phyloP scores from a whole-genome alignment of 2,888 invertebrate genomes.

The Gibbula magus region DNA sequence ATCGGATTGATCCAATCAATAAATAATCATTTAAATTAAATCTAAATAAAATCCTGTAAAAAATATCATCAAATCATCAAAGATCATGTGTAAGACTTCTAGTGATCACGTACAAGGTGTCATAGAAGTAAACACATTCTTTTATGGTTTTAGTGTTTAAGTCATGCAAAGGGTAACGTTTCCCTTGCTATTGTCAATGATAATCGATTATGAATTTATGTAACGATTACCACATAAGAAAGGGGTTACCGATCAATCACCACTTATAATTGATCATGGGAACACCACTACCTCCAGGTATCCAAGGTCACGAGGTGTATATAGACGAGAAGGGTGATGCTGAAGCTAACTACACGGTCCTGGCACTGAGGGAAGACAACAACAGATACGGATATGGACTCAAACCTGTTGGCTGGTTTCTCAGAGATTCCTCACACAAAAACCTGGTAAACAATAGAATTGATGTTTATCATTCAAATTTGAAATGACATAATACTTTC shows the following conservation, averaged over 20 bases:
- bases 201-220: background rate
- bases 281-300: conserved; percentile 81
- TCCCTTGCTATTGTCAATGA: conserved; percentile 4
- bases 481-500: no score
- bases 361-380: conserved; percentile 78
- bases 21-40: no score
- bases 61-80: no score
- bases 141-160: background rate
- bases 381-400: conserved; percentile 37
- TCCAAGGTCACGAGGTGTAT: conserved; percentile 92
- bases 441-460: conserved; percentile 80
- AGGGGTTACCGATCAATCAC: no score
- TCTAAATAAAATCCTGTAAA: no score
- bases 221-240: no score
- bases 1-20: no score
- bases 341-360: conserved; percentile 92
- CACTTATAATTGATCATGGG: background rate
- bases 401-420: conserved; percentile 63
- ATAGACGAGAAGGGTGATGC: conserved; percentile 93
- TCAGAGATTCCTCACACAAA: conserved; percentile 75
- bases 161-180: no score
- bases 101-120: no score
- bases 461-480: no score
- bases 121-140: background rate
- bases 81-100: no score